Evolutionary conservation across 2,888 invertebrate genomes (phyloP), one percentile per base, ranked within the genome.

Genomic region (Apamea epomidion): DNA sequence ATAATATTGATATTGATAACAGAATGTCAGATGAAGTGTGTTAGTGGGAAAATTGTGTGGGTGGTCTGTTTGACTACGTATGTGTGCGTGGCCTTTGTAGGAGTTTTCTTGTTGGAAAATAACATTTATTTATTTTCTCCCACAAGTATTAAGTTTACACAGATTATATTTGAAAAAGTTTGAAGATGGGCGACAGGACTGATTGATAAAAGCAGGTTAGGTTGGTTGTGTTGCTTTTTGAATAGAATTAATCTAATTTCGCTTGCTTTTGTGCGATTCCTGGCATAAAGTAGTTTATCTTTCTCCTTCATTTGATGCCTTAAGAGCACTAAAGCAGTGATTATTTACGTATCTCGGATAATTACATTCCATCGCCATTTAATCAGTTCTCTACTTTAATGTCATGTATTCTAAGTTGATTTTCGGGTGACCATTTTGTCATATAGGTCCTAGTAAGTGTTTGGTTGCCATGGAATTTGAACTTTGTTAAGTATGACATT

Each of bases 1-100:
- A 79, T 67, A 83, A 74, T 67, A 78, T 78, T 65, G 78, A 74
- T 60, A 79, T 74, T 74, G 82, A 79, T 79, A 83, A 79, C 29
- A 68, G 67, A 71, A 78, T 72, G 72, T 65, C 76, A 42, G 37
- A 78, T 42, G 58, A 16, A 62, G 32, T 45, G 32, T 70, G 76
- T 68, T 54, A 58, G 58, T 12, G 64, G 37, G 62, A 6, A 75
- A 58, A 48, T 42, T 70, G 21, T n/a, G 81, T 76, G n/a, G 81
- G 81, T 29, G 25, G 58, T 16, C 12, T 62, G 29, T 69, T 12
- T 69, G 37, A 42, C 37, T 37, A 8, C 8, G 25, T 74, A 25
- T 32, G 2, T 54, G 12, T n/a, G 14, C 14, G 32, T 42, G 12
- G 5, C 29, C n/a, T 14, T 58, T 58, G 76, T 25, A 18, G 18